Evolutionary conservation across 2,797 vertebrate genomes (phyloP).

Genomic region (Phoeniculus purpureus): DNA sequence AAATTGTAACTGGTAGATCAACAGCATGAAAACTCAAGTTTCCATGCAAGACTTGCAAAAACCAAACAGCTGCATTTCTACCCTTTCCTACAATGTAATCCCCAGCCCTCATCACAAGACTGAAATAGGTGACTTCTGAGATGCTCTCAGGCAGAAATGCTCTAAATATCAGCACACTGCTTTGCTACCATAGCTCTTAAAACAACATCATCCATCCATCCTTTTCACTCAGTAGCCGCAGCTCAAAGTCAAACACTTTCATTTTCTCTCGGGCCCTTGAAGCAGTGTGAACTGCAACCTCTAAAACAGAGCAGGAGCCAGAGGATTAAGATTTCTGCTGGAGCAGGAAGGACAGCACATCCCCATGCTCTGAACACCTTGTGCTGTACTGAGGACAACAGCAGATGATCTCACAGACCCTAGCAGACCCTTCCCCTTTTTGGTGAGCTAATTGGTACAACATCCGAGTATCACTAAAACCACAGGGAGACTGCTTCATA

Average conservation of each 20-base stretch:
- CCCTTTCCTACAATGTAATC: rapidly evolving
- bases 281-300: background rate
- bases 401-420: background rate
- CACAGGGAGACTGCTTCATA: slow-evolving; percentile 14
- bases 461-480: background rate
- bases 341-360: background rate
- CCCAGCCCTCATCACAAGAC: background rate
- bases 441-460: background rate
- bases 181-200: background rate
- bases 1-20: background rate
- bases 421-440: background rate
- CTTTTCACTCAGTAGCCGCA: background rate
- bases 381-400: background rate
- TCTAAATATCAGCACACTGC: background rate
- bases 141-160: background rate
- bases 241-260: background rate
- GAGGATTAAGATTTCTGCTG: background rate
- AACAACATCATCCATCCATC: rapidly evolving
- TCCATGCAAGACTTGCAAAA: background rate
- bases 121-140: background rate
- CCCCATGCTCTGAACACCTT: background rate
- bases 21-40: background rate
- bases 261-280: background rate
- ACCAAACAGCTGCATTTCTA: background rate
- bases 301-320: background rate